A percentile compares a stretch with the other conserved stretches of the same genome.
These are phyloP conservation scores for Diachrysia chrysitis DNA, from an alignment of 2,888 invertebrate genomes.

Conservation along the genomic window DNA sequence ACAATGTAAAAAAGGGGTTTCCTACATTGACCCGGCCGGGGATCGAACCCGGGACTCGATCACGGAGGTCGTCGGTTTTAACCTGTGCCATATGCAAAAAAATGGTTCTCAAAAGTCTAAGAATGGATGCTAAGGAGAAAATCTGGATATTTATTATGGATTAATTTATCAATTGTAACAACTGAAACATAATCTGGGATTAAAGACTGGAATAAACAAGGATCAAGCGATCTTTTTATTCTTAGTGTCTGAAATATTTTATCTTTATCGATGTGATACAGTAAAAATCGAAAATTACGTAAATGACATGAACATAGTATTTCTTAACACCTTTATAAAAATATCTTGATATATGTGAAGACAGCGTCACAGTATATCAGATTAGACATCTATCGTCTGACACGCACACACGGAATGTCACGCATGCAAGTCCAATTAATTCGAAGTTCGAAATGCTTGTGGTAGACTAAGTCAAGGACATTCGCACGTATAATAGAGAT, in stretches of 20 bases:
- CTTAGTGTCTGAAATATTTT: neutral
- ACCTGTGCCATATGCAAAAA: too few species aligned
- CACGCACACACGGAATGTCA: slow-evolving; percentile 2
- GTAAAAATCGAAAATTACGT: neutral
- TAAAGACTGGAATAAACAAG: too few species aligned
- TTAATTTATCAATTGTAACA: too few species aligned
- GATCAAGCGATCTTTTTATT: too few species aligned
- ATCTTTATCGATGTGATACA: neutral
- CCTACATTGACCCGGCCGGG: too few species aligned
- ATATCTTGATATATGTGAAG: neutral
- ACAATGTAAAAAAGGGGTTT: too few species aligned
- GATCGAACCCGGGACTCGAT: too few species aligned
- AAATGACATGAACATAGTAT: neutral
- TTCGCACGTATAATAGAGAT: neutral
- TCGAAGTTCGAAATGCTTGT: neutral
- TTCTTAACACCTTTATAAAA: neutral
- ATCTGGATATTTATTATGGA: too few species aligned
- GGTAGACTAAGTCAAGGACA: neutral
- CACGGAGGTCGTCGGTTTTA: too few species aligned
- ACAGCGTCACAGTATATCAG: slow-evolving; percentile 8
- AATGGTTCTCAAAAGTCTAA: too few species aligned
- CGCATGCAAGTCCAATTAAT: slow-evolving; percentile 4
- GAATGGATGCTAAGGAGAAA: too few species aligned
- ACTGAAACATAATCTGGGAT: too few species aligned
- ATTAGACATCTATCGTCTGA: slow-evolving; percentile 11